Base-by-base conservation (phyloP, 2,888 invertebrate species). In the Phaonia tiefii region DNA sequence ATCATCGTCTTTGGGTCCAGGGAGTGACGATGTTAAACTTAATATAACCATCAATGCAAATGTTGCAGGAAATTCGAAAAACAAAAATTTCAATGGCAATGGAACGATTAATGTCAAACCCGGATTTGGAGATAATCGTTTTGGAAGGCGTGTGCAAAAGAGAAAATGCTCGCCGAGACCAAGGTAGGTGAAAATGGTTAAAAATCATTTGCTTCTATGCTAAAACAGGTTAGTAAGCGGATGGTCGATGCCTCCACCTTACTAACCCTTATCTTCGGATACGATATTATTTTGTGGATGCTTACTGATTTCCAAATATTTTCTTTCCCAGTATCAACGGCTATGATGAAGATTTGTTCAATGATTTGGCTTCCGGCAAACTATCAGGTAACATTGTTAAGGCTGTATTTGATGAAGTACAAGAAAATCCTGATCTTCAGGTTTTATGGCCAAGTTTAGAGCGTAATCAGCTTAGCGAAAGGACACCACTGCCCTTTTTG, bases 41-140 rank as follows among this genome's bases (percentile, higher is more conserved):
- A 90, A 89, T 63, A 86, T 89, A 5, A 85, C 87, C 4, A 85
- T 89, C 17, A 88, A 87, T 77, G 90, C 89, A 2, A 86, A 86
- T n/a, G 85, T 89, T 0, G 84, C 86, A 17, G 86, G 86, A 0
- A 86, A 89, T 71, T 83, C 87, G 0, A 85, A 84, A 39, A 79
- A 85, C 0, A 87, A 86, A 4, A 80, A 84, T 31, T 85, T 86
- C 56, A 80, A 66, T 56, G 87, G 89, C 17, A 89, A 89, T 65
- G 89, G 89, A 0, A 84, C 88, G 7, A 83, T 89, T 25, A 81
- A 84, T 26, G 75, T 89, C n/a, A 73, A 72, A 22, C 88, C 85
- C 0, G 79, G 65, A 1, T 51, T 77, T 1, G 80, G 75, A 20
- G 83, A 83, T 44, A 80, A 85, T 4, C 82, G 84, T 0, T 54